These are phyloP conservation scores for Microcebus jonahi DNA, from an alignment of 2,113 vertebrate genomes.

Conservation along the genomic window DNA sequence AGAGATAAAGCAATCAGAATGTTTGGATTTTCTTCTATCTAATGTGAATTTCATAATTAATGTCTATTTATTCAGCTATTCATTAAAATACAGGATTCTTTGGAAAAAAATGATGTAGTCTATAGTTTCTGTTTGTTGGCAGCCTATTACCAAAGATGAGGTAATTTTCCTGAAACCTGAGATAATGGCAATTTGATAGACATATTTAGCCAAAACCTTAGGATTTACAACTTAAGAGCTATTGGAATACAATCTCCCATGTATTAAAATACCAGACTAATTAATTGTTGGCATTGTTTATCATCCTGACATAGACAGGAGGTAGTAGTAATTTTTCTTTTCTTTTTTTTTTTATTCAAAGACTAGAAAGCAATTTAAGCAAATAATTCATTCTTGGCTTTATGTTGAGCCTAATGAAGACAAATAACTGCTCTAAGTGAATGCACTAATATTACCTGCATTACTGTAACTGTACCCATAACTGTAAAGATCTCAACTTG, in stretches of 20 bases:
- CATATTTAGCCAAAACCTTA: conserved; percentile 41
- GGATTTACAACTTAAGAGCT: conserved; percentile 53
- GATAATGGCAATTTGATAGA: conserved; percentile 63
- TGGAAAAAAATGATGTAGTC: conserved; percentile 73
- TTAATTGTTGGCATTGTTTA: conserved; percentile 57
- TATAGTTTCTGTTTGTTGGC: conserved; percentile 72
- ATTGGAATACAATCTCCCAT: conserved; percentile 42
- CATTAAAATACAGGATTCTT: conserved; percentile 79
- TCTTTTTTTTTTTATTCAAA: conserved; percentile 42
- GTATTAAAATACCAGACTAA: conserved; percentile 52
- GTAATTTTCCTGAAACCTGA: conserved; percentile 69
- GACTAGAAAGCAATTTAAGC: conserved; percentile 51
- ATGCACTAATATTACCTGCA: conserved; percentile 55
- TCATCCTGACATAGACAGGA: conserved; percentile 61
- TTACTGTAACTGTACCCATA: conserved; percentile 60
- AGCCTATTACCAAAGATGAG: conserved; percentile 70
- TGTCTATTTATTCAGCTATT: conserved; percentile 84
- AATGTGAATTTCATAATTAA: conserved; percentile 82
- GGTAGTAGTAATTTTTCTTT: conserved; percentile 52
- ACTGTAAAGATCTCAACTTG: conserved; percentile 60
- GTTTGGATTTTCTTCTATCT: conserved; percentile 83
- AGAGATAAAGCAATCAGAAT: conserved; percentile 86
- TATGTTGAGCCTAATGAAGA: conserved; percentile 49
- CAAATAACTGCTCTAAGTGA: conserved; percentile 49
- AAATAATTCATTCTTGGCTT: conserved; percentile 62